Evolutionary conservation across 2,888 invertebrate genomes (phyloP).

Genomic region (Cantharis nigra): DNA sequence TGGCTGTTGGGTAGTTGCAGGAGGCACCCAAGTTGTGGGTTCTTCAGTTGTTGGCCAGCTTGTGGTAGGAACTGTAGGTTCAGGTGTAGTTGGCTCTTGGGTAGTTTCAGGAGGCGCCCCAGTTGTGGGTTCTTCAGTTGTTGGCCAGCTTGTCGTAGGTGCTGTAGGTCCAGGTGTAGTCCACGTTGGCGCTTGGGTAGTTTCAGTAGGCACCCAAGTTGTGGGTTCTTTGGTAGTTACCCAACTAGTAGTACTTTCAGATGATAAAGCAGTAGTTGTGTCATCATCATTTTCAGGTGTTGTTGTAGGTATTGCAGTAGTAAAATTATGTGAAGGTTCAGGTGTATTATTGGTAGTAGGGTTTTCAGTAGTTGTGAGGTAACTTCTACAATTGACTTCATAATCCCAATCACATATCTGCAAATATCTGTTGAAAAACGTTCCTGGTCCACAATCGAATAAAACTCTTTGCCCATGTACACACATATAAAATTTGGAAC

Average conservation of each 20-base stretch:
- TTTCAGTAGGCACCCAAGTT: background rate
- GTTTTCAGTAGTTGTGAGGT: background rate
- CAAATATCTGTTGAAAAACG: slow-evolving; percentile 6
- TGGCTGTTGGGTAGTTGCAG: background rate
- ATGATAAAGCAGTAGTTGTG: background rate
- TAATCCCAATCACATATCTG: slow-evolving; percentile 12
- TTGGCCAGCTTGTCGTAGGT: background rate
- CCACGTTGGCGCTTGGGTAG: too few relatives aligned
- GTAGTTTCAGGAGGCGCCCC: background rate
- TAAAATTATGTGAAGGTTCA: background rate
- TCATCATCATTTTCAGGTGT: background rate
- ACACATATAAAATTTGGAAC: slow-evolving; percentile 27
- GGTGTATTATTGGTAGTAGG: background rate
- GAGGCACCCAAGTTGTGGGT: background rate
- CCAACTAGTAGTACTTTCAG: background rate
- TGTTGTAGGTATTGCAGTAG: background rate
- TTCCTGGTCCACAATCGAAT: slow-evolving; percentile 4
- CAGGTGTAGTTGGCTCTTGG: background rate
- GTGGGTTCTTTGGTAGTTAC: background rate
- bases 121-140: background rate
- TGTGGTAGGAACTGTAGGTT: background rate
- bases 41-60: background rate
- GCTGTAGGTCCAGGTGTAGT: too few relatives aligned
- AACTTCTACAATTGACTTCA: background rate
- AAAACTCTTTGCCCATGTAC: background rate